Base-by-base conservation (phyloP, 2,797 vertebrate genomes). In the Cryptoprocta ferox region DNA sequence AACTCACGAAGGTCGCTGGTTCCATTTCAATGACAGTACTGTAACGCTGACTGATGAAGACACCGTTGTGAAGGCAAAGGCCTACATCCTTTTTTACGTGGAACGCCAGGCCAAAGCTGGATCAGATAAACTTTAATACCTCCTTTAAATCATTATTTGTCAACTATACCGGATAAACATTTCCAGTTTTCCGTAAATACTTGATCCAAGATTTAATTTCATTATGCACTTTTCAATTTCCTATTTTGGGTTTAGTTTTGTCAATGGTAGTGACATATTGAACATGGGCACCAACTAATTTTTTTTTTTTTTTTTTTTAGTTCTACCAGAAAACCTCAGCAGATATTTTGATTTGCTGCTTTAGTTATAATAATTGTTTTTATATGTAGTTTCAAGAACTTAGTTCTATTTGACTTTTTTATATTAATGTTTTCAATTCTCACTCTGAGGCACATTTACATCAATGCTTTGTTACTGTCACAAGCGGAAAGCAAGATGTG, bases 11-110 rank as follows among this genome's bases (percentile, higher is more conserved):
- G 99, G 99, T 45, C 99, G 98, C 95, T 99, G 99, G 99, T 99
- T 99, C 99, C 99, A 99, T 97, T 99, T 99, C 98, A 99, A 99
- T 1, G 99, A 99, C 99, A 99, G 99, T 98, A 99, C 99, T 45
- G 99, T 99, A 88, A 99, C 99, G 45, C 97, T 99, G 98, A 99
- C 99, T 0, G 99, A 99, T 1, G 99, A 99, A 97, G 99, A 99
- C 94, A 98, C 99, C 0, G 99, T 99, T 97, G 99, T 98, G 95
- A 99, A 99, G 98, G 99, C 99, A 97, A 99, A 99, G 99, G 99
- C 99, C 95, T 99, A 99, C 98, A 99, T 99, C 98, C 99, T 99
- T 53, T 99, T 99, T 98, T 99, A 99, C 0, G 99, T 99, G 97
- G 99, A 99, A 98, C 99, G 99, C 91, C 99, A 99, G 95, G 98